phyloP scores from a whole-genome alignment of 2,888 invertebrate genomes.

The Rhagophthalmus giganteus region DNA sequence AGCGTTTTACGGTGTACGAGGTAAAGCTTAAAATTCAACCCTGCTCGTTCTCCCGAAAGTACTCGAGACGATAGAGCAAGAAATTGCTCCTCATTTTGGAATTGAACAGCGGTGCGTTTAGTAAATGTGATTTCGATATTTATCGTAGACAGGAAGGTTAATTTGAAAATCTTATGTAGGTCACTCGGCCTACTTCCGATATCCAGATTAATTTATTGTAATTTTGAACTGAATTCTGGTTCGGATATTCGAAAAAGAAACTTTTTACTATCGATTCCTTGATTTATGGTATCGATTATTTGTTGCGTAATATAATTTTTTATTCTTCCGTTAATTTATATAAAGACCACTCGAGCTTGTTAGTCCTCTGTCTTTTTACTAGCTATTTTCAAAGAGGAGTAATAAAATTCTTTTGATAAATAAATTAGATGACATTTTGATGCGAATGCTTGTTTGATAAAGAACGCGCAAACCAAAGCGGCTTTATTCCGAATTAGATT shows the following conservation, averaged over 20 bases:
- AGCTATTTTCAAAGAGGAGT: constrained; percentile 14
- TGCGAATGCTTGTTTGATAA: constrained; percentile 31
- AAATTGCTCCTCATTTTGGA: constrained; percentile 25
- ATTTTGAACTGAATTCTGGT: constrained; percentile 11
- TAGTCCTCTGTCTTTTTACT: constrained; percentile 9
- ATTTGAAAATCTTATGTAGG: constrained; percentile 28
- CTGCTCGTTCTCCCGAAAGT: constrained; percentile 15
- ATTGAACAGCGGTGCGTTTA: constrained; percentile 29
- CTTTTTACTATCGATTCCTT: constrained; percentile 13
- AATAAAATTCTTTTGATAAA: constrained; percentile 28
- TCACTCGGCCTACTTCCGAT: constrained; percentile 23
- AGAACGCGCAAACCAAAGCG: constrained; percentile 29
- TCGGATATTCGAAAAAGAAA: constrained; percentile 11
- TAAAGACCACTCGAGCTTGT: constrained; percentile 14
- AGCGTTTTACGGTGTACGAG: not conserved
- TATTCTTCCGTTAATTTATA: constrained; percentile 22
- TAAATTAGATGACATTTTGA: constrained; percentile 32
- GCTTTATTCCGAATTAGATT: constrained; percentile 33
- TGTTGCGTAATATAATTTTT: constrained; percentile 10
- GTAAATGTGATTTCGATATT: constrained; percentile 32
- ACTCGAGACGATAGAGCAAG: constrained; percentile 24
- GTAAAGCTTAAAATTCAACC: constrained; percentile 16
- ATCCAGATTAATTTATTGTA: constrained; percentile 27
- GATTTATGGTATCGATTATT: constrained; percentile 16
- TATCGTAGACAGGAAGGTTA: constrained; percentile 27